phyloP scores from a whole-genome alignment of 2,113 vertebrate genomes.

The Sialia sialis region DNA sequence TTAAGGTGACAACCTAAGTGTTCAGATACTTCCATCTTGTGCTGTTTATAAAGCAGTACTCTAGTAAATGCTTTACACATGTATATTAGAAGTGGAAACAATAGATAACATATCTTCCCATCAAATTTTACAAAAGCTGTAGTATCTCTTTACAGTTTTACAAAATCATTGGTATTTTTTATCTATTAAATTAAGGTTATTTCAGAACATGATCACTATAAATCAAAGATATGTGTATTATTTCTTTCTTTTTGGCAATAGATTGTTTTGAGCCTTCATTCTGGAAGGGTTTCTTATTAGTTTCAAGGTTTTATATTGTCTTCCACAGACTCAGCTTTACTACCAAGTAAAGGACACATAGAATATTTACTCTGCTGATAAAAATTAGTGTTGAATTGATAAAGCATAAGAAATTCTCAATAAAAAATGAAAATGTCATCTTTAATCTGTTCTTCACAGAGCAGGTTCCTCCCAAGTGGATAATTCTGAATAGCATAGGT shows the following conservation, averaged over 20 bases:
- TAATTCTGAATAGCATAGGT: slow-evolving; percentile 10
- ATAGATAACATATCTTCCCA: slow-evolving; percentile 22
- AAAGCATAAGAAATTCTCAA: slow-evolving; percentile 1
- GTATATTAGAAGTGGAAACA: slow-evolving; percentile 34
- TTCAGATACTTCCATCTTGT: slow-evolving; percentile 76
- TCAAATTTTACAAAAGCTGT: slow-evolving; percentile 2
- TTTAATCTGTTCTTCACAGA: slow-evolving; percentile 4
- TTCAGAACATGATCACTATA: neutral
- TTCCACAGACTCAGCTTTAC: neutral
- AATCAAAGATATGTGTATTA: neutral
- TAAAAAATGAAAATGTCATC: neutral
- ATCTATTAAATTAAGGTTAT: neutral
- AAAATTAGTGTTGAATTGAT: neutral
- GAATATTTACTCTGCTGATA: neutral
- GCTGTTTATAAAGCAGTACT: slow-evolving; percentile 61
- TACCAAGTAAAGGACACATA: neutral
- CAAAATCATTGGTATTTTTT: neutral
- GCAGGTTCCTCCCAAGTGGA: neutral
- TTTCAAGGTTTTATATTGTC: neutral
- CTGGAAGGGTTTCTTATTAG: neutral
- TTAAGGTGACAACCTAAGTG: slow-evolving; percentile 82
- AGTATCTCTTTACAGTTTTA: neutral
- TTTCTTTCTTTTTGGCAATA: neutral
- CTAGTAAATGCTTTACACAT: slow-evolving; percentile 53
- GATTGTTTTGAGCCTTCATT: neutral